These are phyloP conservation scores for Poicephalus gulielmi DNA, from an alignment of 2,113 vertebrate species.

Conservation along the genomic window DNA sequence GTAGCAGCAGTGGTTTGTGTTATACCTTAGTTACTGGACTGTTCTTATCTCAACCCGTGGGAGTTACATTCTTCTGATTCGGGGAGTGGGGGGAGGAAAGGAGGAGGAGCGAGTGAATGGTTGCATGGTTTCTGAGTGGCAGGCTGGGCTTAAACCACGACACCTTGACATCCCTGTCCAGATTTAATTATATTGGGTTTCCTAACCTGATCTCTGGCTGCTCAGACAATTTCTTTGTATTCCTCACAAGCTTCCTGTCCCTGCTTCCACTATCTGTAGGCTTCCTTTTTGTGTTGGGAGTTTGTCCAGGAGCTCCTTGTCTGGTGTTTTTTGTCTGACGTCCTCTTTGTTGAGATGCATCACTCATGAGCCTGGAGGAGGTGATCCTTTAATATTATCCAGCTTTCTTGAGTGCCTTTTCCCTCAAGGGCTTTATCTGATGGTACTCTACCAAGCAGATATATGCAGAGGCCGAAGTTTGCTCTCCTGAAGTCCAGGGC, in stretches of 20 bases:
- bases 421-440: neutral
- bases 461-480: neutral
- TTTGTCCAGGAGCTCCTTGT: neutral
- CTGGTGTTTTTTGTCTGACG: neutral
- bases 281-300: neutral
- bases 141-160: no score
- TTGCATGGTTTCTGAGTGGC: no score
- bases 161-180: neutral
- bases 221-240: neutral
- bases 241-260: neutral
- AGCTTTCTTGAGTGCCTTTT: neutral
- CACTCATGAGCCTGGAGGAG: neutral
- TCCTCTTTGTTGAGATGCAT: neutral
- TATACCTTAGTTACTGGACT: no score
- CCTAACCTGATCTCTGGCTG: neutral
- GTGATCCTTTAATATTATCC: neutral
- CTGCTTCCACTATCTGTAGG: neutral
- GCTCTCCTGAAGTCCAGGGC: neutral
- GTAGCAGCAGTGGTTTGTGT: no score
- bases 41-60: no score
- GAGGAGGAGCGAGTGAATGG: no score
- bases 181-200: neutral
- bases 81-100: no score
- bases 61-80: no score
- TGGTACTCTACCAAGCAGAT: neutral